Base-by-base conservation (phyloP, 2,888 invertebrate species). In the Drosophila percnosoma region DNA sequence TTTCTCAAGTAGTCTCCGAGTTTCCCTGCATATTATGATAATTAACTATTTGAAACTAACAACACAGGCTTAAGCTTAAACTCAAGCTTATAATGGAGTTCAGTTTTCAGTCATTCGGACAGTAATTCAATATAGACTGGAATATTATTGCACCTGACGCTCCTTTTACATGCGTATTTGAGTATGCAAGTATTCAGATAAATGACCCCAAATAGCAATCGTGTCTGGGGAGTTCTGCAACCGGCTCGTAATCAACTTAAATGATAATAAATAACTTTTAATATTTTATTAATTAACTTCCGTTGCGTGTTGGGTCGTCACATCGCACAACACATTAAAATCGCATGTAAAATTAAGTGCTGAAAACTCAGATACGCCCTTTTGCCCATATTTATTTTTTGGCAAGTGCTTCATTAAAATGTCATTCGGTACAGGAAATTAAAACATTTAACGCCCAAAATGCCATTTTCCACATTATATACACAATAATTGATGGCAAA, bases 341-440 rank as follows among this genome's bases (percentile, higher is more conserved):
- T 84, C 85, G 73, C 82, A 89, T 89, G 89, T 84, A 89, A 89
- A 89, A 89, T 86, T 89, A 89, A 84, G 75, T 34, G 68, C 63
- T 49, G 68, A 21, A 57, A 67, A 68, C 55, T 60, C 64, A 11
- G 27, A 63, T 21, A 36, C 71, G 71, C 67, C 80, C 80, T 58
- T 66, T 68, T 29, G 54, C 48, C 31, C 33, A 52, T 15, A 21
- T 52, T 21, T 69, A 75, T 77, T 67, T 86, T 89, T 89, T 70
- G 88, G 85, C 78, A 87, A 73, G 70, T 82, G 82, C 87, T 91
- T 91, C 87, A 90, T 91, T 91, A 90, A 91, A 91, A 91, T 90
- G 89, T 91, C 89, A 91, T 91, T 91, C 85, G 73, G 75, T 29
- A 79, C 91, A 91, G 91, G 91, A 91, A 91, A 91, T 91, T 91